Base-by-base conservation (phyloP, 2,113 vertebrate genomes). In the Lagopus muta region DNA sequence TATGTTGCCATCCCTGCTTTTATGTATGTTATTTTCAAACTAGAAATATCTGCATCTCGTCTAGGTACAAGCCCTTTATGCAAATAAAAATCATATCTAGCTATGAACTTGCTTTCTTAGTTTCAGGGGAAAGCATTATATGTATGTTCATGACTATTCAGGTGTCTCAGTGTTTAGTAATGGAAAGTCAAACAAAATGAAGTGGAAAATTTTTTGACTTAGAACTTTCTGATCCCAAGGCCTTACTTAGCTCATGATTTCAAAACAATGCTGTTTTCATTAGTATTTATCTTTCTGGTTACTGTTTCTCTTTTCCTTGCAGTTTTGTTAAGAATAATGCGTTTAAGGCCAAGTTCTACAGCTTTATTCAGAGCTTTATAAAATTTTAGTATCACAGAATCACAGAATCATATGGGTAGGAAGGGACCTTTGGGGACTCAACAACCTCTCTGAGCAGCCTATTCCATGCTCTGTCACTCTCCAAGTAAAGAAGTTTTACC, bases 161-260 rank as follows among this genome's bases (percentile, higher is more conserved):
- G 36, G 55, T 0, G 0, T 28, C n/a, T 27, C 22, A 40, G 18
- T 8, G 8, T 40, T 86, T 40, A 67, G 30, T 54, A 62, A 58
- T 11, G 15, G 57, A 65, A 74, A 17, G 12, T 13, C 1, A 2
- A 10, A 16, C 32, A 47, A 34, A 38, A 48, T 40, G 18, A 67
- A n/a, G 14, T 22, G 47, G 10, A 13, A 72, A 78, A 3, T 8
- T 43, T 40, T 91, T 83, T 75, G 7, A 22, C 42, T 78, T 52
- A 38, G 58, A 64, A 86, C 71, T 50, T 83, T 78, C 52, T 81
- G 38, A 83, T 75, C 14, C 22, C 27, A 42, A 55, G 38, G 45
- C 16, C 16, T 38, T 54, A 28, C 11, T 30, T 61, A 55, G 32
- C 18, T 58, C 7, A 11, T 2, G 7, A 19, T 74, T 86, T n/a